These are phyloP conservation scores for Drosophila persimilis DNA, from an alignment of 1,140 invertebrate species.

Conservation along the genomic window DNA sequence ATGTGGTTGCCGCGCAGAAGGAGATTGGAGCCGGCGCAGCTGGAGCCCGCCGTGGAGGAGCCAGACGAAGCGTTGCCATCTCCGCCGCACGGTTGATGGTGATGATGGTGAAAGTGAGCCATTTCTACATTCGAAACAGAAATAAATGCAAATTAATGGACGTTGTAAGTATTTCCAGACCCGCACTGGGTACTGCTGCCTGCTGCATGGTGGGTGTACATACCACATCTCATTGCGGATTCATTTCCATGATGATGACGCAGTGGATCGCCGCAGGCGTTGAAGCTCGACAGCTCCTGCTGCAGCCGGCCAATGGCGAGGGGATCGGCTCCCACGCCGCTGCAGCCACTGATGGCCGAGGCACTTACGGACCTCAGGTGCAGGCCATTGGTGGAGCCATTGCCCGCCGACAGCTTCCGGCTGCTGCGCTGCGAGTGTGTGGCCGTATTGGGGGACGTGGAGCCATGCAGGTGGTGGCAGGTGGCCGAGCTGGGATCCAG, in stretches of 20 bases:
- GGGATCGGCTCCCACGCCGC: conserved; percentile 58
- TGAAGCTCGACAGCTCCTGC: conserved; percentile 67
- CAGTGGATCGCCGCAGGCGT: conserved; percentile 71
- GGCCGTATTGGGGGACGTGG: conserved; percentile 12
- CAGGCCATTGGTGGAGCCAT: conserved; percentile 34
- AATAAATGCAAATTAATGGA: conserved; percentile 68
- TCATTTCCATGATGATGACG: conserved; percentile 68
- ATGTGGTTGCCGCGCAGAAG: conserved; percentile 46
- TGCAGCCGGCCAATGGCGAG: conserved; percentile 60
- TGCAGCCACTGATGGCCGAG: conserved; percentile 70
- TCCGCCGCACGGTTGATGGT: conserved; percentile 51
- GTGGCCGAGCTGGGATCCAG: conserved; percentile 50
- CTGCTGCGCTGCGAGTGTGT: conserved; percentile 59
- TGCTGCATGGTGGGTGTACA: conserved; percentile 59
- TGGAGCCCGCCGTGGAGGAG: conserved; percentile 10
- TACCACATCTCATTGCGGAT: conserved; percentile 57
- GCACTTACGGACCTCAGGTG: conserved; percentile 74
- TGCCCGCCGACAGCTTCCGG: conserved; percentile 54
- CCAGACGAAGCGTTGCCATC: not conserved
- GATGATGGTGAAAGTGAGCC: conserved; percentile 76
- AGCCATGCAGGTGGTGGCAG: conserved; percentile 52
- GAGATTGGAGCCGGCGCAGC: conserved; percentile 17
- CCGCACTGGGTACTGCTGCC: conserved; percentile 10
- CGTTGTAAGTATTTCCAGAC: conserved; percentile 44
- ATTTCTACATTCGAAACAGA: conserved; percentile 32